Conservation (phyloP, 2,888 invertebrate genomes). For the Choreutis nemorana region DNA sequence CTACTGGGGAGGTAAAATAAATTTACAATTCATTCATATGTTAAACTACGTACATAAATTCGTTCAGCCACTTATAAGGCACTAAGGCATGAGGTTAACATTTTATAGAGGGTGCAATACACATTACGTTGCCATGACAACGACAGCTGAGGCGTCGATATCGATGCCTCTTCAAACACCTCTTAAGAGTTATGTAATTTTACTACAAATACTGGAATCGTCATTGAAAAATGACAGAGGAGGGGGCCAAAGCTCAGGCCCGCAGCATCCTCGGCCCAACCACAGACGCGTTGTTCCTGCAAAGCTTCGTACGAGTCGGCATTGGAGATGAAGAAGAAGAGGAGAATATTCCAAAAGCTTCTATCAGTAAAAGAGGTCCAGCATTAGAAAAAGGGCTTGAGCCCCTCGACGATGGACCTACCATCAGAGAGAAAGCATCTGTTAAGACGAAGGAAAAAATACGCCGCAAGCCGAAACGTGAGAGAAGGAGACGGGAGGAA, state of each 20-base stretch:
- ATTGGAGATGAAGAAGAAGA: conserved; percentile 65
- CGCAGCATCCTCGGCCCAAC: conserved; percentile 72
- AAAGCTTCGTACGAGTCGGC: conserved; percentile 80
- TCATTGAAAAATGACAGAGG: no score
- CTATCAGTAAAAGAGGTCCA: conserved; percentile 46
- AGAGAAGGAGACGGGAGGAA: conserved; percentile 59
- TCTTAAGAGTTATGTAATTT: conserved; percentile 35
- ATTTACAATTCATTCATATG: not conserved
- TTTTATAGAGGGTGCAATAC: conserved; percentile 49
- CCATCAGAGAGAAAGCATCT: conserved; percentile 33
- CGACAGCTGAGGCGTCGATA: conserved; percentile 54
- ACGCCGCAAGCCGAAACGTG: conserved; percentile 44
- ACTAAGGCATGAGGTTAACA: no score
- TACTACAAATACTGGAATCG: not conserved
- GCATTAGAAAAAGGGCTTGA: conserved; percentile 33
- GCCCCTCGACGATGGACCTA: conserved; percentile 24
- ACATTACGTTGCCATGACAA: conserved; percentile 47
- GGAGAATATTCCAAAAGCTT: conserved; percentile 40
- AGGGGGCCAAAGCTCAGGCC: conserved; percentile 52
- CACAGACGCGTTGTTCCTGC: conserved; percentile 77
- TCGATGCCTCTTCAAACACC: conserved; percentile 40
- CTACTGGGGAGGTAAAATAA: not conserved
- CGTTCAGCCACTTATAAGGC: no score
- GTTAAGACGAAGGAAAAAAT: conserved; percentile 38
- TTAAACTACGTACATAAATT: conserved; percentile 1